phyloP scores from a whole-genome alignment of 2,113 vertebrate species.

The Collichthys lucidus region DNA sequence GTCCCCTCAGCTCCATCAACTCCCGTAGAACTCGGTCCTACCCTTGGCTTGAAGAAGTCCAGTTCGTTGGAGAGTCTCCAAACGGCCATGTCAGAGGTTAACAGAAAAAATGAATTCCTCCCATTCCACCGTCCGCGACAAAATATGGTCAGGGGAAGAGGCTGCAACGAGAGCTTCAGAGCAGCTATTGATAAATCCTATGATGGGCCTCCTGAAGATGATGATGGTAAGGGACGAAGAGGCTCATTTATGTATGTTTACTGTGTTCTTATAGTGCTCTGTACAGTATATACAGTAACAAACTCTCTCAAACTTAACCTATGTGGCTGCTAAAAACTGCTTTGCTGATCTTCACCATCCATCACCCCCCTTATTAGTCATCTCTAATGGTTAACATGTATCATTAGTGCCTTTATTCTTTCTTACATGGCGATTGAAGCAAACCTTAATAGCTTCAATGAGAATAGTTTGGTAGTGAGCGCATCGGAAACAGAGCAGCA shows the following conservation, averaged over 20 bases:
- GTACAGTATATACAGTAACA: too few species aligned
- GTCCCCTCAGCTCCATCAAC: slow-evolving; percentile 29
- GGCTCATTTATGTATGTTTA: background rate
- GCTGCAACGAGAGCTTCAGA: slow-evolving; percentile 98
- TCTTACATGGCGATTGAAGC: too few species aligned
- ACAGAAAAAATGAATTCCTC: slow-evolving; percentile 91
- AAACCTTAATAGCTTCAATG: background rate
- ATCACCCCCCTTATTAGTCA: background rate
- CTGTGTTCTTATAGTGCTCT: too few species aligned
- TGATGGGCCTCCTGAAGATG: slow-evolving; percentile 91
- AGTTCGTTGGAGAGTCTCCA: slow-evolving; percentile 98
- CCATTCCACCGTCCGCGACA: slow-evolving; percentile 94
- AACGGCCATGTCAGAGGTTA: slow-evolving; percentile 94
- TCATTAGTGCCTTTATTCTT: background rate
- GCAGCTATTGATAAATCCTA: slow-evolving; percentile 99
- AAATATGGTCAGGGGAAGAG: slow-evolving; percentile 94
- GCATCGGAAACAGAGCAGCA: slow-evolving; percentile 19
- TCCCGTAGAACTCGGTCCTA: slow-evolving; percentile 90
- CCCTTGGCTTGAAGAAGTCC: slow-evolving; percentile 96
- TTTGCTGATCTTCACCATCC: too few species aligned
- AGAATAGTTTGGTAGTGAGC: slow-evolving; percentile 11
- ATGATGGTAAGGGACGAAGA: slow-evolving; percentile 85
- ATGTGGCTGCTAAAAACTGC: too few species aligned
- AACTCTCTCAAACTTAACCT: too few species aligned
- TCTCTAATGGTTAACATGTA: background rate